Base-by-base conservation (phyloP, 2,888 invertebrate genomes). In the Sepiola atlantica region DNA sequence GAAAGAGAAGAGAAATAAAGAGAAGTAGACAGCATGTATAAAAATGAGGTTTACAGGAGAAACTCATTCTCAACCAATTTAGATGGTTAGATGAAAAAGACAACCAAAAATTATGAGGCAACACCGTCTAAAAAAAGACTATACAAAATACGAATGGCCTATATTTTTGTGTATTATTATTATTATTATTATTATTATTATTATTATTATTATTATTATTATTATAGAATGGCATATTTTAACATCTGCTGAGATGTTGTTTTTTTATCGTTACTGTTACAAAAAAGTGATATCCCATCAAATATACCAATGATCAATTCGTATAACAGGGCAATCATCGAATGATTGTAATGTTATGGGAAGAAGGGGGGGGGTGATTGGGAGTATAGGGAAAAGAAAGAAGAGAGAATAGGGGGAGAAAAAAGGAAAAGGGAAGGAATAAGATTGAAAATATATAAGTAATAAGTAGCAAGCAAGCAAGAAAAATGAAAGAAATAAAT, bases 171-270 rank as follows among this genome's bases (percentile, higher is more conserved):
- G n/a, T 12, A 21, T 77, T 57, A 57, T 57, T 24, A 24, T 24
- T 57, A 57, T 57, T n/a, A 77, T 77, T 45, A 77, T n/a, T 77
- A 77, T n/a, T n/a, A 77, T 77, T 45, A 77, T n/a, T 77, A 77
- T n/a, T 45, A 45, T 45, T 21, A 21, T 77, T 57, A 57, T 57
- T 24, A 24, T 24, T 57, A 57, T 57, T n/a, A 77, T 77, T 45
- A 77, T n/a, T 77, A 77, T n/a, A n/a, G n/a, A n/a, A 77, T 77
- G 77, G n/a, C 77, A n/a, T n/a, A 77, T 77, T 77, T 77, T 77
- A 77, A 77, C 77, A 77, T 77, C 77, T 77, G 77, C 77, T 32
- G 32, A 77, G n/a, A 77, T 77, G 77, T 77, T 32, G 77, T 77
- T 32, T 14, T 32, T 14, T n/a, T n/a, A n/a, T 32, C 16, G 77